A percentile compares a stretch with the other conserved stretches of the same genome.
phyloP scores from a whole-genome alignment of 2,888 invertebrate genomes.

The Stenolophus ochropezus region DNA sequence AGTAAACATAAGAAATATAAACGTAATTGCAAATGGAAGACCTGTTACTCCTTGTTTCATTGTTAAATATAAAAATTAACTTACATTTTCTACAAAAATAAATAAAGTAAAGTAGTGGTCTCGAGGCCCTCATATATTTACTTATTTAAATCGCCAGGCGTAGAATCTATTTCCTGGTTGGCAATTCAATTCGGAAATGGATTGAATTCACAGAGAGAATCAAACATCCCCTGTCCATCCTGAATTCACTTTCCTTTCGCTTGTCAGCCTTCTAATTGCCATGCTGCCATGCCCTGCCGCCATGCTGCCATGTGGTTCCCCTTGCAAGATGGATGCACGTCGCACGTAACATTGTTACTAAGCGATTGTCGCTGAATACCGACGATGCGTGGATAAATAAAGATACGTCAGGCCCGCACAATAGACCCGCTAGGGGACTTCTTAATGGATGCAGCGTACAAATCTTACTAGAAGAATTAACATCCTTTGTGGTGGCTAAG shows the following conservation, averaged over 20 bases:
- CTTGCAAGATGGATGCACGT: slow-evolving; percentile 25
- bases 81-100: too few species aligned
- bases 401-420: slow-evolving; percentile 39
- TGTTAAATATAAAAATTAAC: too few species aligned
- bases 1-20: too few species aligned
- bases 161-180: too few species aligned
- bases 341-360: slow-evolving; percentile 52
- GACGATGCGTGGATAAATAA: slow-evolving; percentile 48
- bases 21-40: too few species aligned
- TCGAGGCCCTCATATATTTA: too few species aligned
- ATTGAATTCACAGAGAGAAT: not conserved
- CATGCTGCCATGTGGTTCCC: not conserved
- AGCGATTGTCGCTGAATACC: slow-evolving; percentile 51
- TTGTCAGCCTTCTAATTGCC: not conserved
- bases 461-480: slow-evolving; percentile 47
- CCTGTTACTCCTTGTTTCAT: too few species aligned
- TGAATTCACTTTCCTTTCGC: not conserved
- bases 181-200: not conserved
- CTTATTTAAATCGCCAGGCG: too few species aligned
- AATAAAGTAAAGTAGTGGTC: too few species aligned
- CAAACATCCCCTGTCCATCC: not conserved
- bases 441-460: slow-evolving; percentile 40
- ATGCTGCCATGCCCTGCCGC: too few species aligned
- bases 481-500: slow-evolving; percentile 36
- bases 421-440: not conserved